phyloP scores from a whole-genome alignment of 2,888 invertebrate species.

The Drosophila incognita region DNA sequence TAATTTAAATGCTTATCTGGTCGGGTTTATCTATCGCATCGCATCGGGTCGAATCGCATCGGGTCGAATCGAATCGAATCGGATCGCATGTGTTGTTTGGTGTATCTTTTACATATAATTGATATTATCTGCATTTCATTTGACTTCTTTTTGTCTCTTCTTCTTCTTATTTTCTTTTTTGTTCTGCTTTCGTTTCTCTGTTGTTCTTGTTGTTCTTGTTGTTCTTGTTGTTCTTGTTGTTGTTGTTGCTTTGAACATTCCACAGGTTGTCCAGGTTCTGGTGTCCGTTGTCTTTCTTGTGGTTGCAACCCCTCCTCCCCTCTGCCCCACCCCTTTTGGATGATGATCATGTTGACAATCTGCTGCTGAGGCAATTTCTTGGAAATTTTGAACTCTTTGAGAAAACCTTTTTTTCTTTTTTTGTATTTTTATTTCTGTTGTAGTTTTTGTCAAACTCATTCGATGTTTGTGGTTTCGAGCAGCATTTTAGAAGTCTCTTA shows the following conservation, averaged over 20 bases:
- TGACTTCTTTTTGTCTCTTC: constrained; percentile 37
- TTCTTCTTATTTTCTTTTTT: constrained; percentile 8
- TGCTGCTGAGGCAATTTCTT: constrained; percentile 45
- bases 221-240: constrained; percentile 11
- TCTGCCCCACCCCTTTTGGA: constrained; percentile 5
- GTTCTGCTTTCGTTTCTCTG: constrained; percentile 12
- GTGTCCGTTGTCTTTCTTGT: constrained; percentile 10
- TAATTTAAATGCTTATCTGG: constrained; percentile 78
- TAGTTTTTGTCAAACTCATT: constrained; percentile 9
- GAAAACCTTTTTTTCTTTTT: constrained; percentile 45
- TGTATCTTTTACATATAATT: constrained; percentile 82
- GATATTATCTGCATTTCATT: constrained; percentile 80
- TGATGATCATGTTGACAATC: constrained; percentile 82
- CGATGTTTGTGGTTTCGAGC: constrained; percentile 30
- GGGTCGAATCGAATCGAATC: not conserved
- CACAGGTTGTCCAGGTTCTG: constrained; percentile 59
- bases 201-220: constrained; percentile 21
- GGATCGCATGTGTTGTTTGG: constrained; percentile 35
- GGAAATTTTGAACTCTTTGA: constrained; percentile 54
- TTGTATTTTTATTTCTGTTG: constrained; percentile 28
- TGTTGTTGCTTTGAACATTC: constrained; percentile 47
- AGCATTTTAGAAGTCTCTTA: not conserved
- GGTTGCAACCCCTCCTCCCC: constrained; percentile 4
- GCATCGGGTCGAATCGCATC: constrained; percentile 8
- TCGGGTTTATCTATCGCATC: constrained; percentile 69